A percentile compares a stretch with the other conserved stretches of the same genome.
These are phyloP conservation scores for Charina bottae DNA, from an alignment of 2,113 vertebrate genomes.

Conservation along the genomic window DNA sequence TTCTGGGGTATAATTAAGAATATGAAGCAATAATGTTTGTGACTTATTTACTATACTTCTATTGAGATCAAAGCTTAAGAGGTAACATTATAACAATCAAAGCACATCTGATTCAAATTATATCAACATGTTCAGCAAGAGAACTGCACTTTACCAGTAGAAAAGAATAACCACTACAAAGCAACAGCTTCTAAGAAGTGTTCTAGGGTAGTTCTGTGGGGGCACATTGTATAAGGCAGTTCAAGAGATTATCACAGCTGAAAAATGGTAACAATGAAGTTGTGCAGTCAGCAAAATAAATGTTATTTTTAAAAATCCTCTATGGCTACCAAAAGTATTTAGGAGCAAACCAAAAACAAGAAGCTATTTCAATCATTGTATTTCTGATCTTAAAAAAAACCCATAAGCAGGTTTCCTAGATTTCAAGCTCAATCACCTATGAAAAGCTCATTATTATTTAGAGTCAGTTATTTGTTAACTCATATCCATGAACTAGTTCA, in stretches of 20 bases:
- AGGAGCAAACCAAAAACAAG: not conserved
- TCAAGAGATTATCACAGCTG: not conserved
- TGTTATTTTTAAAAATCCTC: not conserved
- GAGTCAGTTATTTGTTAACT: not conserved
- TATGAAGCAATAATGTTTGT: not conserved
- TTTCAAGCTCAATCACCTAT: not conserved
- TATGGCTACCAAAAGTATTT: not conserved
- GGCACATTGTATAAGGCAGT: too few species aligned
- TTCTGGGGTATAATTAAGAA: not conserved
- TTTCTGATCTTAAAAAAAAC: not conserved
- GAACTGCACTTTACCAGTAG: not conserved
- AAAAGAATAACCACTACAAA: not conserved
- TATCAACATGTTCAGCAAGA: not conserved
- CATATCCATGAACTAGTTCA: not conserved
- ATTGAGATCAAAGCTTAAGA: not conserved
- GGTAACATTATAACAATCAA: not conserved
- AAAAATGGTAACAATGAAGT: not conserved
- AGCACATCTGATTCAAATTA: not conserved
- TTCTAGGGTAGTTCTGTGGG: not conserved
- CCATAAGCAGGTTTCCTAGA: not conserved
- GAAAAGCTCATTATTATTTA: not conserved
- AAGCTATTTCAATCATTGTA: not conserved
- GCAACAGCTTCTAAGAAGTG: not conserved
- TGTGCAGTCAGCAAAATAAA: not conserved
- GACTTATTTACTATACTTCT: not conserved